Evolutionary conservation across 2,888 invertebrate species (phyloP).

Genomic region (Tetragnatha montana): DNA sequence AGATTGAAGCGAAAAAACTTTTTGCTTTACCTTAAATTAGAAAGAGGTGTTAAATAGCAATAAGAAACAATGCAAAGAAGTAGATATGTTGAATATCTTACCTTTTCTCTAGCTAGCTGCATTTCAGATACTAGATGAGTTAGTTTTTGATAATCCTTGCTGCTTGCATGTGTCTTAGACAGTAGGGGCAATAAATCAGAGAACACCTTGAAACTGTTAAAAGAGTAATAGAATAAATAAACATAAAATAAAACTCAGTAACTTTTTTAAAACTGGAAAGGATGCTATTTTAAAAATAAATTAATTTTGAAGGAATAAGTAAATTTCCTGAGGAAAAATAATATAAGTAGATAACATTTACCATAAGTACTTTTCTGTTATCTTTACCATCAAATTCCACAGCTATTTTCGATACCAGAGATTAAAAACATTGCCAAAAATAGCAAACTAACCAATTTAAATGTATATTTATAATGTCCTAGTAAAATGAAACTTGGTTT

Average conservation of each 20-base stretch:
- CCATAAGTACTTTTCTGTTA: too few species aligned
- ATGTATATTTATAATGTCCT: too few species aligned
- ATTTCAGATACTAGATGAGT: constrained; percentile 41
- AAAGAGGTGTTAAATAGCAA: neutral
- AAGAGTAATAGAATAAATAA: neutral
- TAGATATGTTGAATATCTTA: neutral
- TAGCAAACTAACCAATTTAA: too few species aligned
- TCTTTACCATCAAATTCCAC: too few species aligned
- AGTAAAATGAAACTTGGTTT: too few species aligned
- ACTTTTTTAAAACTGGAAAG: neutral
- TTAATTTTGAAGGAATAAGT: too few species aligned
- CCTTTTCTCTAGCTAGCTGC: constrained; percentile 57
- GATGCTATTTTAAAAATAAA: neutral
- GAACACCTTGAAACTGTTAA: constrained; percentile 31
- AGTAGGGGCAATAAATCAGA: constrained; percentile 37
- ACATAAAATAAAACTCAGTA: neutral
- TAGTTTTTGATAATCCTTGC: constrained; percentile 43
- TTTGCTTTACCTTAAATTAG: constrained; percentile 51
- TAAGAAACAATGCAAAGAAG: neutral
- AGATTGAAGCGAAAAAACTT: constrained; percentile 37
- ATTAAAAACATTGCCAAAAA: too few species aligned
- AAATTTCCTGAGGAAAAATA: too few species aligned
- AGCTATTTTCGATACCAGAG: too few species aligned
- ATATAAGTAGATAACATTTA: too few species aligned
- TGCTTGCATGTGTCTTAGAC: constrained; percentile 28